Conservation (phyloP, 2,113 vertebrate species). For the Oriolus oriolus region DNA sequence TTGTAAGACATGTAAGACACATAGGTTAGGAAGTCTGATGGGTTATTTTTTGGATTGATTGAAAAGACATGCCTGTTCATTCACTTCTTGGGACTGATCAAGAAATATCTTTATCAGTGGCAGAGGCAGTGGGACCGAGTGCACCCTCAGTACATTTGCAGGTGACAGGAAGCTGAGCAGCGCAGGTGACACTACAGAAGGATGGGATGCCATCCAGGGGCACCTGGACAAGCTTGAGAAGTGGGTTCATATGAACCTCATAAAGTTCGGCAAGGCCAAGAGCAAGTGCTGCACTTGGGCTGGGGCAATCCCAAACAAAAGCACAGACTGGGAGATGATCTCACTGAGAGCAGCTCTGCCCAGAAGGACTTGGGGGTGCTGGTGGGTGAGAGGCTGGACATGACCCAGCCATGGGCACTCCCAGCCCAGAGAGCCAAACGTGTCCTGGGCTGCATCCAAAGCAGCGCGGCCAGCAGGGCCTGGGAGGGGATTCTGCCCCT, state of each 20-base stretch:
- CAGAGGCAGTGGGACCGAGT: rapidly evolving
- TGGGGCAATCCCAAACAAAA: neutral
- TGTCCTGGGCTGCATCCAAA: neutral
- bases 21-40: neutral
- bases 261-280: neutral
- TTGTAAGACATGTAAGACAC: neutral
- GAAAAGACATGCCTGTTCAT: neutral
- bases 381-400: neutral
- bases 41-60: neutral
- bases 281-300: neutral
- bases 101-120: neutral
- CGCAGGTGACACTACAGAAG: neutral
- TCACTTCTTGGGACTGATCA: neutral
- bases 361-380: neutral
- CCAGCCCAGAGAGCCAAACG: neutral
- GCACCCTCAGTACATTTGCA: neutral
- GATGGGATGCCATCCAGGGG: neutral
- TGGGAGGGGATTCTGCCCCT: neutral
- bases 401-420: neutral
- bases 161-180: neutral
- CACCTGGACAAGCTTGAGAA: neutral
- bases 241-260: rapidly evolving
- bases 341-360: neutral
- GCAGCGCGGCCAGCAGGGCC: neutral
- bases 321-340: neutral